A percentile compares a stretch with the other conserved stretches of the same genome.
Conservation (phyloP, 2,113 vertebrate species). For the Cebidichthys violaceus region DNA sequence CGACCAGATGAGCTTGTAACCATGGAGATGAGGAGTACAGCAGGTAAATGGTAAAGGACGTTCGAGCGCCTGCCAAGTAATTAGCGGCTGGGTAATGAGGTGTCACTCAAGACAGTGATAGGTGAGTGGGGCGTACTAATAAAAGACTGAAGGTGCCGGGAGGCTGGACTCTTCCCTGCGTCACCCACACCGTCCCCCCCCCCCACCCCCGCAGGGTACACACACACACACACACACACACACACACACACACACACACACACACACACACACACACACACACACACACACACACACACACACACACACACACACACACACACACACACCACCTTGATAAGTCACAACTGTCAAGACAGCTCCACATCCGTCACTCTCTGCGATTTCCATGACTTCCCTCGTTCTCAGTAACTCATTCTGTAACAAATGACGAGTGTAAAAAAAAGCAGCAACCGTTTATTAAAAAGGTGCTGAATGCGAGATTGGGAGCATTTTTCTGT, state of each 20-base stretch:
- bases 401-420: slow-evolving; percentile 15
- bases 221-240: neutral
- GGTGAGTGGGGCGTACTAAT: slow-evolving; percentile 40
- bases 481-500: no score
- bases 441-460: no score
- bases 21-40: slow-evolving; percentile 39
- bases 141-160: slow-evolving; percentile 52
- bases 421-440: slow-evolving; percentile 21
- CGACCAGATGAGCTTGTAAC: slow-evolving; percentile 39
- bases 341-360: slow-evolving; percentile 57
- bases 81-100: slow-evolving; percentile 71
- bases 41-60: slow-evolving; percentile 54
- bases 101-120: slow-evolving; percentile 62
- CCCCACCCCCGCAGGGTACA: slow-evolving; percentile 16
- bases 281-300: no score
- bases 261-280: no score
- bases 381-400: neutral
- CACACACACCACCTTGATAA: slow-evolving; percentile 27
- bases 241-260: no score
- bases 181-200: slow-evolving; percentile 5
- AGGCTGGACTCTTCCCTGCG: slow-evolving; percentile 37
- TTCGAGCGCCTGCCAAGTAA: slow-evolving; percentile 56
- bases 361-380: slow-evolving; percentile 24
- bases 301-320: no score
- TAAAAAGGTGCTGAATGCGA: no score